Base-by-base conservation (phyloP, 1,140 invertebrate species). In the Rhopalosiphum padi region DNA sequence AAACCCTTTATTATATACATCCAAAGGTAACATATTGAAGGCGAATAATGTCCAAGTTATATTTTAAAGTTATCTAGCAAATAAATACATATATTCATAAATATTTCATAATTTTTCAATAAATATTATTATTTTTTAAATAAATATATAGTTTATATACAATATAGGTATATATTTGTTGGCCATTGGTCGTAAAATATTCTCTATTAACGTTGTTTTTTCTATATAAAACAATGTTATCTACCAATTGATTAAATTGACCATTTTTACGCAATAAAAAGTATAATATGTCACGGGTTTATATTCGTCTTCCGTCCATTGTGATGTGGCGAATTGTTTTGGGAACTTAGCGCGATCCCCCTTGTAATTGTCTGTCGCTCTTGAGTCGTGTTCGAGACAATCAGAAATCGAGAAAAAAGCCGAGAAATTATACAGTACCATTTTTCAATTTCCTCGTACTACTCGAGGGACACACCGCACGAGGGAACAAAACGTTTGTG, bases 351-450 rank as follows among this genome's bases (percentile, higher is more conserved):
- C n/a, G 43, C n/a, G 60, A 77, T 77, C 60, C n/a, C 4, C 30
- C 4, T 77, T n/a, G 30, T 77, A 77, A n/a, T n/a, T n/a, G 60
- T n/a, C 60, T n/a, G 30, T n/a, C 15, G 15, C n/a, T 77, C 15
- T 4, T 77, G 30, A 77, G 4, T 18, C 30, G 30, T 77, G 60
- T 15, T 11, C 11, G 5, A 77, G 30, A n/a, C 60, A 77, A 77
- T 77, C 2, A n/a, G 1, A 77, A 77, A 77, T 77, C 30, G 60
- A 77, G 30, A 77, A 77, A 77, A 68, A 30, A 60, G 30, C 25
- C 9, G n/a, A n/a, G 60, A 77, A 77, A 77, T 77, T 77, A 77
- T 77, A 77, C 60, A 77, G 60, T 77, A 83, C 35, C 77, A 83
- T 83, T 83, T 83, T 83, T 83, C 77, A 83, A 83, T 83, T 83